Percentiles rank a stretch among this genome's conserved stretches.
These are phyloP conservation scores for Sminthurides aquaticus DNA, from an alignment of 2,888 invertebrate species.

Conservation along the genomic window DNA sequence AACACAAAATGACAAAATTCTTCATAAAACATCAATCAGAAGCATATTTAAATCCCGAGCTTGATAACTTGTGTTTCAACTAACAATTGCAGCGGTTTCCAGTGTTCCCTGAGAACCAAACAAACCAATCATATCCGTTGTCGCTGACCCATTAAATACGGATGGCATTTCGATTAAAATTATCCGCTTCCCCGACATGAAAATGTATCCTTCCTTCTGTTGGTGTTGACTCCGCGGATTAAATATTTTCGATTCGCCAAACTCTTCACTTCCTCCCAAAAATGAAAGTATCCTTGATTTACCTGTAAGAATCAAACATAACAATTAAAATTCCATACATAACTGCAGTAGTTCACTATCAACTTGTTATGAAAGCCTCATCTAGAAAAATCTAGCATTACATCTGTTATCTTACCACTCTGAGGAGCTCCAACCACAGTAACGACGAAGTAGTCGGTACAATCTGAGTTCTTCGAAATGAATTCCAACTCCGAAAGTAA, in stretches of 20 bases:
- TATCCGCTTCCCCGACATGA: conserved; percentile 31
- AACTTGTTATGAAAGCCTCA: background rate
- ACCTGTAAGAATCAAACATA: conserved; percentile 26
- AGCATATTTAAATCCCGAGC: background rate
- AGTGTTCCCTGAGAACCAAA: conserved; percentile 30
- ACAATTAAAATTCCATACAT: no score
- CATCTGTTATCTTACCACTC: conserved; percentile 17
- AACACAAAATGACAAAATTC: conserved; percentile 5
- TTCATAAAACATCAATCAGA: no score
- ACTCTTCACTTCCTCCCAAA: conserved; percentile 25
- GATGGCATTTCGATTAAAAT: conserved; percentile 41
- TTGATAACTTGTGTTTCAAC: background rate
- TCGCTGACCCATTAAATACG: conserved; percentile 33
- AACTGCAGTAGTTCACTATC: no score
- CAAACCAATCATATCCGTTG: conserved; percentile 32
- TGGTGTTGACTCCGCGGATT: conserved; percentile 5
- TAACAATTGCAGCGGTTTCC: conserved; percentile 35
- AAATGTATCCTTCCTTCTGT: conserved; percentile 31
- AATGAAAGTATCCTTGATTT: conserved; percentile 38
- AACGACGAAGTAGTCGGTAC: conserved; percentile 39
- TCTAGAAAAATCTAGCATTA: background rate
- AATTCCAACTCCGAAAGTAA: conserved; percentile 17
- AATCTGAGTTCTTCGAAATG: conserved; percentile 12
- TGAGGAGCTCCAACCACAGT: conserved; percentile 35
- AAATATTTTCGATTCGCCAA: conserved; percentile 11